These are phyloP conservation scores for Ptilodon capucinus DNA, from an alignment of 2,888 invertebrate genomes.

Conservation along the genomic window DNA sequence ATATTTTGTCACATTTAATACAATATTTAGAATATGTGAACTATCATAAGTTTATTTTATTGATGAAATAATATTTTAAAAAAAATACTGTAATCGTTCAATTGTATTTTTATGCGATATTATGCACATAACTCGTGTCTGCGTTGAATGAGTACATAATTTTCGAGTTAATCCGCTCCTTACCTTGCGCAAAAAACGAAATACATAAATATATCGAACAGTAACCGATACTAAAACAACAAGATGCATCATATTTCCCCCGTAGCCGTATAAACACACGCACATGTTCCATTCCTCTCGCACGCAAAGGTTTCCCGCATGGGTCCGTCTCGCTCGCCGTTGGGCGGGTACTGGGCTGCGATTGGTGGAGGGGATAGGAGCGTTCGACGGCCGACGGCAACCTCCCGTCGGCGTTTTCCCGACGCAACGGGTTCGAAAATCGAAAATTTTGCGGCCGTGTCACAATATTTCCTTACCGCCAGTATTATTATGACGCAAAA, in stretches of 20 bases:
- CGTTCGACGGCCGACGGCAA: slow-evolving; percentile 65
- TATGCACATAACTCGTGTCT: slow-evolving; percentile 8
- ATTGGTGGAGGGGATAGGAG: slow-evolving; percentile 75
- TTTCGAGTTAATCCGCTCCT: slow-evolving; percentile 58
- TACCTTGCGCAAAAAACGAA: slow-evolving; percentile 60
- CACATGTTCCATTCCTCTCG: slow-evolving; percentile 52
- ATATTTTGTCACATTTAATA: no score
- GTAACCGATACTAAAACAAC: slow-evolving; percentile 78
- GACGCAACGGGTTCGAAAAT: slow-evolving; percentile 68
- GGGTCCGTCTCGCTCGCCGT: slow-evolving; percentile 41
- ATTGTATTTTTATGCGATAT: background rate
- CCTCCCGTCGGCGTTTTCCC: slow-evolving; percentile 78
- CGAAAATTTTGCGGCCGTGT: slow-evolving; percentile 45
- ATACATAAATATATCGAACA: slow-evolving; percentile 73
- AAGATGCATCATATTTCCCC: slow-evolving; percentile 80
- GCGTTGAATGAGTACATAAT: slow-evolving; percentile 31
- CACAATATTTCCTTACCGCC: background rate
- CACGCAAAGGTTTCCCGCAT: slow-evolving; percentile 51
- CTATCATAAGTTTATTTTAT: background rate
- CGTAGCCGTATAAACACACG: slow-evolving; percentile 67
- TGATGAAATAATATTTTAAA: no score
- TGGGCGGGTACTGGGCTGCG: slow-evolving; percentile 69
- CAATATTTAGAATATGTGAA: background rate
- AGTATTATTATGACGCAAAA: background rate
- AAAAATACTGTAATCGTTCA: no score